Percentiles rank a stretch among this genome's conserved stretches.
Conservation (phyloP, 2,888 invertebrate species). For the Eubasilissa splendida region DNA sequence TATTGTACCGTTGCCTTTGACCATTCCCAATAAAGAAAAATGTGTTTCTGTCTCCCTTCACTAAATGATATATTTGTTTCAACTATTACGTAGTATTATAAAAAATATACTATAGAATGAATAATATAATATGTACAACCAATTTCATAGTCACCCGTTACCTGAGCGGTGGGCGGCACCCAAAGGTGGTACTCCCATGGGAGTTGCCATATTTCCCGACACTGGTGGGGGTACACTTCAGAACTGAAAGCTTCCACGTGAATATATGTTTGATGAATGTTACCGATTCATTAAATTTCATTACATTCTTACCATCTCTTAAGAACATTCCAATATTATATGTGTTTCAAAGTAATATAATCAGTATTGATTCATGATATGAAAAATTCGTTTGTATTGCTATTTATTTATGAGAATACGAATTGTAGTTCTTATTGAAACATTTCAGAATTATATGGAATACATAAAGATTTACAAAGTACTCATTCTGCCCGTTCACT, state of each 20-base stretch:
- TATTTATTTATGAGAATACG: too few species aligned
- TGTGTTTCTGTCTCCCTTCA: neutral
- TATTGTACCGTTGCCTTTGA: too few species aligned
- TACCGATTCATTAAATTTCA: neutral
- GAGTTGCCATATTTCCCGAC: conserved; percentile 53
- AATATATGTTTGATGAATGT: neutral
- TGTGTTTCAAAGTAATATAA: too few species aligned
- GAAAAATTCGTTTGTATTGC: neutral
- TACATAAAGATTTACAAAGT: too few species aligned
- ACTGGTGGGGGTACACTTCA: conserved; percentile 42
- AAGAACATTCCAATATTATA: neutral
- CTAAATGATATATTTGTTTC: neutral
- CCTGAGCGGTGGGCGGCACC: conserved; percentile 55
- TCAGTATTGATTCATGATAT: neutral
- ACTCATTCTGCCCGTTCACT: too few species aligned
- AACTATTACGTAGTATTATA: neutral
- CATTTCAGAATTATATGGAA: too few species aligned
- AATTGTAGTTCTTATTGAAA: too few species aligned
- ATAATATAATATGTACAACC: neutral
- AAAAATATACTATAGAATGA: neutral
- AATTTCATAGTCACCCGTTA: conserved; percentile 37
- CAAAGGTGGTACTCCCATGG: conserved; percentile 57
- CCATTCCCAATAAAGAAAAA: too few species aligned
- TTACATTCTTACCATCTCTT: neutral
- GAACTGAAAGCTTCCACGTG: neutral